These are phyloP conservation scores for Enteromius paludinosus DNA, from an alignment of 2,797 vertebrate genomes.

Conservation along the genomic window DNA sequence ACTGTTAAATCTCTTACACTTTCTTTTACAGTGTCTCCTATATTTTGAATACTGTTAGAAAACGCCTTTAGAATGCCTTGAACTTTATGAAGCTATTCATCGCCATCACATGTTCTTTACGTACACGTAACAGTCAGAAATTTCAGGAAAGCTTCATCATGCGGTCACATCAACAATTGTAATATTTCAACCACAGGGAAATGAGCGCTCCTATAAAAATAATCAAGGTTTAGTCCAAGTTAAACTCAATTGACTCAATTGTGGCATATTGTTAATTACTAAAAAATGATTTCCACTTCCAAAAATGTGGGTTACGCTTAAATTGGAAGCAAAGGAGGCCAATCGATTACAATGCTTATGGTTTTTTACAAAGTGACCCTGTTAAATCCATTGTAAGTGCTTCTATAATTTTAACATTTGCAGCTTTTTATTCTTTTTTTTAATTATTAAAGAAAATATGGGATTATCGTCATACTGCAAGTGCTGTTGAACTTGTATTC, in stretches of 20 bases:
- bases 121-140: constrained; percentile 12
- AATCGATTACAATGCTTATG: background rate
- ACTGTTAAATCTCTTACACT: constrained; percentile 74
- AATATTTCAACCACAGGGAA: constrained; percentile 29
- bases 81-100: constrained; percentile 59
- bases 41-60: constrained; percentile 81
- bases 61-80: constrained; percentile 73
- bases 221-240: background rate
- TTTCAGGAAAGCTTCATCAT: constrained; percentile 35
- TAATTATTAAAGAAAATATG: background rate
- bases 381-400: background rate
- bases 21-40: constrained; percentile 76
- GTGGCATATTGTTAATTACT: background rate
- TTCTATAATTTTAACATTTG: background rate
- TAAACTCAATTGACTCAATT: background rate
- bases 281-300: background rate
- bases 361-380: background rate
- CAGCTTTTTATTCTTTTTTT: background rate
- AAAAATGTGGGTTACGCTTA: background rate
- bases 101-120: constrained; percentile 34
- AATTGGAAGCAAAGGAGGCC: background rate
- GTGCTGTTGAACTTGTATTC: background rate
- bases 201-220: background rate
- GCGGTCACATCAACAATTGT: constrained; percentile 42
- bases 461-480: background rate